Evolutionary conservation across 92 coral and sea anemone genomes (phyloP), one percentile per base, ranked within the genome.

Genomic region (Umimayanthus kanabou): DNA sequence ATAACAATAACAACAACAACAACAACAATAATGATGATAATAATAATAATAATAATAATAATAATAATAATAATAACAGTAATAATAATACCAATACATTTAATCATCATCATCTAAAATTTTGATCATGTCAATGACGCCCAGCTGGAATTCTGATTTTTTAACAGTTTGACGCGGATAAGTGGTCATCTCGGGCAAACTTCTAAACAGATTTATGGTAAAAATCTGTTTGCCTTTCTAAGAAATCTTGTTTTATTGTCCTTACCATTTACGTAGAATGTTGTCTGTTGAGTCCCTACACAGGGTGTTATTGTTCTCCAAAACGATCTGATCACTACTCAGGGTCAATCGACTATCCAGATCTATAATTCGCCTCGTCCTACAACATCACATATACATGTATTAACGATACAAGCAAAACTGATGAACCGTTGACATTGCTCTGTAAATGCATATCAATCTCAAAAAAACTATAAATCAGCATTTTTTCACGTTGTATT

Each of bases 331-430:
- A 13, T 90, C 58, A 49, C 92, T 88, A 42, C 93, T 94, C 80
- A 92, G 89, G 18, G 3, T 85, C 33, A 95, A 65, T 15, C 50
- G 80, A 40, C 85, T 89, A 9, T 85, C 77, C 78, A 95, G 40
- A 7, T 83, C 88, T 65, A 95, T 93, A 58, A 95, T 91, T 39
- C 93, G 94, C 39, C 91, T 70, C 15, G 98, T 89, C 84, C 98
- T 95, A 20, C 18, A 82, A 15, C 40, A 40, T 42, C 55, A 57
- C 6, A 42, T 15, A 22, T 26, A 0, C 37, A 33, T 33, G 37
- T 33, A 33, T 49, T 39, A 30, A n/a, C 6, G 5, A 20, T 42
- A 42, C 30, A 73, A 39, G 6, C 39, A 11, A 29, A 73, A 73
- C 16, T 33, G 77, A 5, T 29, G 7, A 30, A 25, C 4, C 8